Percentiles rank a stretch among this genome's conserved stretches.
These are phyloP conservation scores for Lucifuga dentata DNA, from an alignment of 2,113 vertebrate species.

Conservation along the genomic window DNA sequence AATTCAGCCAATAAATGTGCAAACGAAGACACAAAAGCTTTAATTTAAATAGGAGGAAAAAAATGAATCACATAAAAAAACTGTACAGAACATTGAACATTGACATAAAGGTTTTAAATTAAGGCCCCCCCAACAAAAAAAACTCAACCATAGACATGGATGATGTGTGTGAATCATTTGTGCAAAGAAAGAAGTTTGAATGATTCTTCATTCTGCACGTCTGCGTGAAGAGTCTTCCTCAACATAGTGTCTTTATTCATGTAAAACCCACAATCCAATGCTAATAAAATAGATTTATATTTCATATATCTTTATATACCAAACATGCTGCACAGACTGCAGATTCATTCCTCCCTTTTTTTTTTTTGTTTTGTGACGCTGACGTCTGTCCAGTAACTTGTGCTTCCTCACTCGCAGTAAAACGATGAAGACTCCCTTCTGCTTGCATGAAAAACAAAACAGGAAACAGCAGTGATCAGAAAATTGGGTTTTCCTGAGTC, in stretches of 20 bases:
- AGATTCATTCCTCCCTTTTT: slow-evolving; percentile 81
- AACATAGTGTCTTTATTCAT: slow-evolving; percentile 78
- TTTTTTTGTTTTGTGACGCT: slow-evolving; percentile 75
- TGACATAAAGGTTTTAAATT: slow-evolving; percentile 84
- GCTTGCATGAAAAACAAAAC: slow-evolving; percentile 51
- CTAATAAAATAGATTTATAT: slow-evolving; percentile 88
- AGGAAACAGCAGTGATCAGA: slow-evolving; percentile 57
- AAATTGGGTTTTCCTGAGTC: slow-evolving; percentile 72
- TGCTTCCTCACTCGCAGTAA: slow-evolving; percentile 78
- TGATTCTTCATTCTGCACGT: slow-evolving; percentile 74
- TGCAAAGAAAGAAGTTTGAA: slow-evolving; percentile 81
- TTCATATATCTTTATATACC: slow-evolving; percentile 84
- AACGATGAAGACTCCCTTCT: slow-evolving; percentile 57
- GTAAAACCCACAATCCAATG: slow-evolving; percentile 78
- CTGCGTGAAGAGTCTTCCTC: slow-evolving; percentile 61
- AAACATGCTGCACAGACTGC: slow-evolving; percentile 84
- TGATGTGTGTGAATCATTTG: slow-evolving; percentile 81
- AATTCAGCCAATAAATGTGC: slow-evolving; percentile 56
- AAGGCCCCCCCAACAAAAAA: slow-evolving; percentile 51
- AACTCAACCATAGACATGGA: slow-evolving; percentile 65
- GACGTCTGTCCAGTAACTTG: slow-evolving; percentile 79
- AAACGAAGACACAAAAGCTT: slow-evolving; percentile 85
- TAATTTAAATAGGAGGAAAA: slow-evolving; percentile 84
- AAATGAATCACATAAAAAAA: slow-evolving; percentile 77
- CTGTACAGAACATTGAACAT: slow-evolving; percentile 85